Conservation (phyloP, 1,140 invertebrate species). For the Heliconius hermathena region DNA sequence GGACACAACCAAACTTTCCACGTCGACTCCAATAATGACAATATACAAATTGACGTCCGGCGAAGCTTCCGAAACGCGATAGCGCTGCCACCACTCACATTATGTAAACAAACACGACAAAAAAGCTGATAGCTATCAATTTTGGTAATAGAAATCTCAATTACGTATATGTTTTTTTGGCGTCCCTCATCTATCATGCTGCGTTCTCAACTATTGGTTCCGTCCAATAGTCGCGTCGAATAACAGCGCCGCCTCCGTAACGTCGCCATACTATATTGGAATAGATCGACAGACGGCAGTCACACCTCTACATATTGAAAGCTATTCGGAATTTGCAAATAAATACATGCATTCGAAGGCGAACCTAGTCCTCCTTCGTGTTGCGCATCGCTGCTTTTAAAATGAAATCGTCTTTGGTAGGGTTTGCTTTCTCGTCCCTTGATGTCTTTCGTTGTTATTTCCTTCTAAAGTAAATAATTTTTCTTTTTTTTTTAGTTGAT, state of each 20-base stretch:
- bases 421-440: neutral
- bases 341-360: slow-evolving; percentile 71
- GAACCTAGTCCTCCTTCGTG: slow-evolving; percentile 50
- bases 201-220: slow-evolving; percentile 45
- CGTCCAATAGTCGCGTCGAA: slow-evolving; percentile 64
- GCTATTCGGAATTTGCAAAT: slow-evolving; percentile 80
- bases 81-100: slow-evolving; percentile 75
- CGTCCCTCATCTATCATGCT: slow-evolving; percentile 36
- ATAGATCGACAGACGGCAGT: slow-evolving; percentile 73
- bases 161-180: slow-evolving; percentile 51
- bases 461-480: neutral
- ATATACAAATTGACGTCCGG: slow-evolving; percentile 81
- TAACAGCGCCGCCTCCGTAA: slow-evolving; percentile 65
- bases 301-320: slow-evolving; percentile 79
- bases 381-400: slow-evolving; percentile 68
- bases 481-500: neutral
- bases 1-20: slow-evolving; percentile 75
- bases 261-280: slow-evolving; percentile 72
- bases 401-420: slow-evolving; percentile 76
- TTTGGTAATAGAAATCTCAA: slow-evolving; percentile 81
- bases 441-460: neutral
- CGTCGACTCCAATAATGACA: slow-evolving; percentile 78
- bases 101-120: slow-evolving; percentile 78
- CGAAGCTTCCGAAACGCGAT: slow-evolving; percentile 76
- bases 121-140: slow-evolving; percentile 73